Conservation (phyloP, 2,113 vertebrate species). For the Brachypodius melanocephalos region DNA sequence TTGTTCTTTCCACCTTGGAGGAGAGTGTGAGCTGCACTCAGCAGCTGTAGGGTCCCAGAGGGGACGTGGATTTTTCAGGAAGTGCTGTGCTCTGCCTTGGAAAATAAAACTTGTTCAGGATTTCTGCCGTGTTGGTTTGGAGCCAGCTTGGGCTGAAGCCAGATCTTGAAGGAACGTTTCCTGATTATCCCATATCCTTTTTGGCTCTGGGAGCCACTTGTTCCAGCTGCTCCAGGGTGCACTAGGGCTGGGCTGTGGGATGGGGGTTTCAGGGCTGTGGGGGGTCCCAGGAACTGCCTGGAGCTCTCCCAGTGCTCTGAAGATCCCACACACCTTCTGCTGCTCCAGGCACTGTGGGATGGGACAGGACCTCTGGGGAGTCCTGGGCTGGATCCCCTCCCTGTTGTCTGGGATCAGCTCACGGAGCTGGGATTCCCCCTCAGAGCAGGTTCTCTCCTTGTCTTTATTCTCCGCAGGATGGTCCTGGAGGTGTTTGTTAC, state of each 20-base stretch:
- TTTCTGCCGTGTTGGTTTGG: not conserved
- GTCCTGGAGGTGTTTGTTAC: not conserved
- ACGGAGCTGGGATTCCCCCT: not conserved
- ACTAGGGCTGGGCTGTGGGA: not conserved
- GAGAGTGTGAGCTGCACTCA: not conserved
- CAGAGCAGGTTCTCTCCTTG: rapidly evolving
- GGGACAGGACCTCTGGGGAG: rapidly evolving
- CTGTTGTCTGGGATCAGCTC: not conserved
- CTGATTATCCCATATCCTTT: not conserved
- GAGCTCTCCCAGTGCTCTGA: not conserved
- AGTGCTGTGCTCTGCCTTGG: not conserved
- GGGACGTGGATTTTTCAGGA: not conserved
- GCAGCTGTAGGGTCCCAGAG: not conserved
- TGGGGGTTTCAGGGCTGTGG: not conserved
- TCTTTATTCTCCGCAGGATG: not conserved
- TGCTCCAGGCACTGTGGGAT: not conserved
- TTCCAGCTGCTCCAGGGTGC: rapidly evolving
- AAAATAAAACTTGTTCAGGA: constrained; percentile 14
- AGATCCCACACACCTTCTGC: not conserved
- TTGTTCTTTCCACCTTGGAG: not conserved
- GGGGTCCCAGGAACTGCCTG: not conserved
- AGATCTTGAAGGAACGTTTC: not conserved
- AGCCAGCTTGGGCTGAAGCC: not conserved
- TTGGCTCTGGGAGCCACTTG: not conserved
- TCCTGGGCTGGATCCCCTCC: rapidly evolving